phyloP scores from a whole-genome alignment of 2,888 invertebrate genomes.

The Pycnomerus fuliginosus region DNA sequence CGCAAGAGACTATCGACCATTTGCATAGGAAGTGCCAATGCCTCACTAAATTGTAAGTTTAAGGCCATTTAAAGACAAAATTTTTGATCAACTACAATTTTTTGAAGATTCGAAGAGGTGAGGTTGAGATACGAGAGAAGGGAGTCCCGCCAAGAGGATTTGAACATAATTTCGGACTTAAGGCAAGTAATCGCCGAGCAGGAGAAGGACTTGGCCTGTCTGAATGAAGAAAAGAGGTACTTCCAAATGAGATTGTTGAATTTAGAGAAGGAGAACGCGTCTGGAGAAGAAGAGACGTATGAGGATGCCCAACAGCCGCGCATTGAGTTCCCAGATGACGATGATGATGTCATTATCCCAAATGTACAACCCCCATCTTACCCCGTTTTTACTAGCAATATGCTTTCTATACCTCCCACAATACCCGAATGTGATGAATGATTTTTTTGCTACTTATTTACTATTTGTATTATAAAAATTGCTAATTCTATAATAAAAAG shows the following conservation, averaged over 20 bases:
- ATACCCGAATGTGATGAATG: conserved; percentile 49
- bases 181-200: conserved; percentile 59
- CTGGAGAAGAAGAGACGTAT: conserved; percentile 41
- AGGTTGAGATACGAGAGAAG: conserved; percentile 59
- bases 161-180: conserved; percentile 58
- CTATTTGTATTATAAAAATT: conserved; percentile 14
- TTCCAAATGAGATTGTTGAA: conserved; percentile 57
- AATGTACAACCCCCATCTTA: conserved; percentile 21
- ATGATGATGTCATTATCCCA: too few relatives aligned
- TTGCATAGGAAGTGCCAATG: conserved; percentile 63
- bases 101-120: conserved; percentile 59
- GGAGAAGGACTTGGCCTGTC: conserved; percentile 58
- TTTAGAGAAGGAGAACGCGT: conserved; percentile 37
- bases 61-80: not conserved
- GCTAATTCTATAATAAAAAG: too few relatives aligned
- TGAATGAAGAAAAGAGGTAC: conserved; percentile 60
- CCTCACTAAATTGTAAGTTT: conserved; percentile 64
- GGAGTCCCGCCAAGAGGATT: conserved; percentile 59
- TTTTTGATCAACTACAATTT: not conserved
- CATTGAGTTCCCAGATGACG: conserved; percentile 4
- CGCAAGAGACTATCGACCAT: conserved; percentile 59
- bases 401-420: conserved; percentile 47
- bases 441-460: conserved; percentile 21
- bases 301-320: conserved; percentile 37
- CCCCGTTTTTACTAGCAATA: conserved; percentile 13